Conservation (phyloP, 2,113 vertebrate genomes). For the Hyperopisus bebe region DNA sequence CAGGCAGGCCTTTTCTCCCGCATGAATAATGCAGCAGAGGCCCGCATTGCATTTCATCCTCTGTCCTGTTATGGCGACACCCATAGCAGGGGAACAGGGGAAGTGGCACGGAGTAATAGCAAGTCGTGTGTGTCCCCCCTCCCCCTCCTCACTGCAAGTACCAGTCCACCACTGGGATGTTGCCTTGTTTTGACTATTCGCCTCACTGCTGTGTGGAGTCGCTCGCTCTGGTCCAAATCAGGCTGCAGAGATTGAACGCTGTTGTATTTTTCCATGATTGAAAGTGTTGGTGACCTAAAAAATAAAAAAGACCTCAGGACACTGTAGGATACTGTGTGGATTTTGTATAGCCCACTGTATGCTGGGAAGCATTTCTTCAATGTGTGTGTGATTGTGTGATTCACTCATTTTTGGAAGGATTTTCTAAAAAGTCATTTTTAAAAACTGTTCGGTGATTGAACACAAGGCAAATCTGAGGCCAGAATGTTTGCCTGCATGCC, state of each 20-base stretch:
- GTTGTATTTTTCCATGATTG: background rate
- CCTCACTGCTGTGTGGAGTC: background rate
- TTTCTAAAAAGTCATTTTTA: background rate
- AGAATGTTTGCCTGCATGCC: background rate
- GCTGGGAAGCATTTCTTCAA: background rate
- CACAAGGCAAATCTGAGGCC: background rate
- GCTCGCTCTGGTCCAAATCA: background rate
- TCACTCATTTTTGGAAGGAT: background rate
- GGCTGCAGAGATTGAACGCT: background rate
- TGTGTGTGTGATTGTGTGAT: background rate
- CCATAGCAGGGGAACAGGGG: conserved; percentile 12
- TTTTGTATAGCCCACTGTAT: background rate
- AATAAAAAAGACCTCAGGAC: background rate
- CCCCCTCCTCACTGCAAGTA: background rate
- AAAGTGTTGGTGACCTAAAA: background rate
- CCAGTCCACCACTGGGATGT: background rate
- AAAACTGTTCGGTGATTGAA: background rate
- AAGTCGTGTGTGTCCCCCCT: background rate
- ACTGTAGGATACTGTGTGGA: background rate
- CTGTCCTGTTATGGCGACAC: conserved; percentile 64
- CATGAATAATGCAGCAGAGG: conserved; percentile 77
- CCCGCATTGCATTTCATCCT: conserved; percentile 80
- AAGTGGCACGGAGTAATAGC: background rate
- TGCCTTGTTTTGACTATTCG: background rate
- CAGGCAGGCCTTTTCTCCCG: conserved; percentile 70